Base-by-base conservation (phyloP, 2,113 vertebrate species). In the Anas platyrhynchos region DNA sequence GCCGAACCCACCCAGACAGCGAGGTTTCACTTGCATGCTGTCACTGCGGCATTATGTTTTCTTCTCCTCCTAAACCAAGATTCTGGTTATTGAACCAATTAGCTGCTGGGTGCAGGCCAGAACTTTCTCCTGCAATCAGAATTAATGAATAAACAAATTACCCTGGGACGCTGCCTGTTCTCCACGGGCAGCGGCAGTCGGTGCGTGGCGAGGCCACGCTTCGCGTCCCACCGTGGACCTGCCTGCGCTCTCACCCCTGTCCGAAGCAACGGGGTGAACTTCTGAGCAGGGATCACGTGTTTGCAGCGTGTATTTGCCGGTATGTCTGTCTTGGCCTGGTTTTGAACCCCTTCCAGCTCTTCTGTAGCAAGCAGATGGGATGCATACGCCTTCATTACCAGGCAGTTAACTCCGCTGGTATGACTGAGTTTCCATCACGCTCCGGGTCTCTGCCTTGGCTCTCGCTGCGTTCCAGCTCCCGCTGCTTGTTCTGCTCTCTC, bases 81-180 rank as follows among this genome's bases (percentile, higher is more conserved):
- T 89, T 84, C 88, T 93, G 69, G 93, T 95, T 96, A 93, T 93
- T 97, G 96, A 97, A 93, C 88, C 83, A 95, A 87, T 96, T 96
- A 97, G 86, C 83, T 89, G 80, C 82, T 97, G 96, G 89, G 86
- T 38, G 55, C 55, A 48, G 88, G 94, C 93, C 96, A 95, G 94
- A 95, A 94, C 93, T 96, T 96, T 96, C 94, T 93, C 92, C 77
- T 79, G 95, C 89, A 96, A 95, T 95, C 77, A 74, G 88, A 92
- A 95, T 79, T 93, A 92, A 92, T 96, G 93, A 95, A 93, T 83
- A 92, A 95, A 91, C 89, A 89, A 55, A 93, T 95, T 36, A 36
- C 27, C 9, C 34, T 62, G 91, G 86, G 36, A 81, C 34, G 93
- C 31, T 82, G 91, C 46, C 34, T 83, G 2, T 83, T 92, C 62